Evolutionary conservation across 2,797 vertebrate species (phyloP), one percentile per base, ranked within the genome.

Genomic region (Champsocephalus esox): DNA sequence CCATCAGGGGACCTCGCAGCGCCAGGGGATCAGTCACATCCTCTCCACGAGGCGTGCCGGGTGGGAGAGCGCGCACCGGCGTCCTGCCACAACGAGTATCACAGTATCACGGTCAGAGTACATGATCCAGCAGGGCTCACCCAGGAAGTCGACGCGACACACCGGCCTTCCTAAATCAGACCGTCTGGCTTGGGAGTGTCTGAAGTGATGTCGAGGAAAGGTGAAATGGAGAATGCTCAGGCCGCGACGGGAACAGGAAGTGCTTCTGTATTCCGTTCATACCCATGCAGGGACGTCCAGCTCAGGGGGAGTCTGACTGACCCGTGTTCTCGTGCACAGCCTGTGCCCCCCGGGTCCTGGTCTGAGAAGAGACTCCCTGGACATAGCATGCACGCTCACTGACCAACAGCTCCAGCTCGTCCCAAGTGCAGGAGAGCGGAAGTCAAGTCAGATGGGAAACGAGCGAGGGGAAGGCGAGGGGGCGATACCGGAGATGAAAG

Each of bases 401-500:
- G 8, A 51, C 41, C 0, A 61, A 48, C 52, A n/a, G 46, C 51
- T 54, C 12, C 4, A 67, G 56, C 64, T 76, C 10, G 43, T 80
- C 67, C 66, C 11, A 11, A 78, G 65, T 65, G 70, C 43, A 49
- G 21, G 17, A 48, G 46, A 75, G 45, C 14, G 70, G 82, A 87
- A 85, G 83, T 88, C 41, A 21, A 60, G 77, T 71, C 63, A 70
- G 38, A 79, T 50, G n/a, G 24, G 84, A 14, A 71, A 60, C 61
- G 54, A 13, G 12, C 4, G 10, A 3, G 38, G 10, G 56, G 13
- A 9, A 32, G 19, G 52, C 14, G 38, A 43, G 44, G 11, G 60
- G 19, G 65, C 57, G 66, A 57, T 74, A 77, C 85, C 83, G 79
- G 38, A 79, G 83, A 90, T 77, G 75, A 88, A 87, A 83, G 83